These are phyloP conservation scores for Emmelina monodactyla DNA, from an alignment of 2,888 invertebrate species.

Conservation along the genomic window DNA sequence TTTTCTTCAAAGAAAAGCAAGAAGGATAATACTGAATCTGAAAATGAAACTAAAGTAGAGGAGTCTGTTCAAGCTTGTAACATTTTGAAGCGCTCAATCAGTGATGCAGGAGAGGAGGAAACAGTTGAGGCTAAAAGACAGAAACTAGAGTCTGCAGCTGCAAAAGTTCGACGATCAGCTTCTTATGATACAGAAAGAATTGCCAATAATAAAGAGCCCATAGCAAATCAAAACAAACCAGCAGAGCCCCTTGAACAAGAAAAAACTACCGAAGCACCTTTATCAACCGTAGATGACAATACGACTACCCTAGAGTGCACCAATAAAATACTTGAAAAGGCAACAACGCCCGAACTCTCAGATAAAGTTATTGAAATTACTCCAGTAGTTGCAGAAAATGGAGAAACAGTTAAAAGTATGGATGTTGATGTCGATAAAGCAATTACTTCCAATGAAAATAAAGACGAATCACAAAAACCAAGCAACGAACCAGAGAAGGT, in stretches of 20 bases:
- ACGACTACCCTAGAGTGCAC: background rate
- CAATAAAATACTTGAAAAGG: background rate
- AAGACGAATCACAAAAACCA: constrained; percentile 12
- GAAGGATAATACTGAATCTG: constrained; percentile 26
- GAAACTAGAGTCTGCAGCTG: constrained; percentile 49
- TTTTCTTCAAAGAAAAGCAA: constrained; percentile 41
- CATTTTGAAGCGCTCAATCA: constrained; percentile 53
- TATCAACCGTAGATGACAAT: constrained; percentile 11
- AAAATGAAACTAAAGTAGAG: constrained; percentile 27
- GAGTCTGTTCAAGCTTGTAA: constrained; percentile 49
- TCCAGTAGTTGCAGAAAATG: constrained; percentile 16
- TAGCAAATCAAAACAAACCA: background rate
- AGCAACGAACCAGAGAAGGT: constrained; percentile 19
- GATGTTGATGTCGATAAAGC: constrained; percentile 12
- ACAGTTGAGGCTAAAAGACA: constrained; percentile 43
- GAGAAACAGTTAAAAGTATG: constrained; percentile 16
- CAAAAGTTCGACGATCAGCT: constrained; percentile 50
- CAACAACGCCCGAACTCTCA: background rate
- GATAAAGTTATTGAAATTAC: constrained; percentile 8
- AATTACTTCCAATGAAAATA: constrained; percentile 17
- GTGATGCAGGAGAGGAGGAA: constrained; percentile 53
- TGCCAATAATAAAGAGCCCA: constrained; percentile 19
- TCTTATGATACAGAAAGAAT: constrained; percentile 51
- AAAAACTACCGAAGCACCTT: constrained; percentile 15
- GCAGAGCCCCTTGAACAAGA: constrained; percentile 9